phyloP scores from a whole-genome alignment of 2,113 vertebrate genomes.

The Mystacornis crossleyi region DNA sequence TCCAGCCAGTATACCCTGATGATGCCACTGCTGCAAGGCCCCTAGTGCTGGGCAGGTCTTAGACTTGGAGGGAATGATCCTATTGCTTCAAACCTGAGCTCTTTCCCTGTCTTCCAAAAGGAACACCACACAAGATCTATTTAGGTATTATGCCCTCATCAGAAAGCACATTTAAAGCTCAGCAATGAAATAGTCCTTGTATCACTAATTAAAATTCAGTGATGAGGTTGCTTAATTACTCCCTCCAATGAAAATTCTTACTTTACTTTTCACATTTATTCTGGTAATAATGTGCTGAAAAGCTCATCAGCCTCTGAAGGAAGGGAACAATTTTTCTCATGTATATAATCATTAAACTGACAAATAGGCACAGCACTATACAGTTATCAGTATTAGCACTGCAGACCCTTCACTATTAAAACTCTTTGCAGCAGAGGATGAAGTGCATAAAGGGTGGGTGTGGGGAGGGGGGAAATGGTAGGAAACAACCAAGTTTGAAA shows the following conservation, averaged over 20 bases:
- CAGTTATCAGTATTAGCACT: slow-evolving; percentile 45
- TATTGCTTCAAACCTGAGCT: background rate
- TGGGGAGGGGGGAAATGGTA: background rate
- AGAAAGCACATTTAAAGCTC: slow-evolving; percentile 23
- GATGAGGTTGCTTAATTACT: slow-evolving; percentile 67
- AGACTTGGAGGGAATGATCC: background rate
- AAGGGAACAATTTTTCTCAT: slow-evolving; percentile 43
- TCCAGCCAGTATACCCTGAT: background rate
- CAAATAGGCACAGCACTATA: slow-evolving; percentile 32
- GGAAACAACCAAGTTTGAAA: background rate
- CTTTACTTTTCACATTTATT: slow-evolving; percentile 70
- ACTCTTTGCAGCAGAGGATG: background rate
- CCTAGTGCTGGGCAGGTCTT: background rate
- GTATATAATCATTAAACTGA: slow-evolving; percentile 66
- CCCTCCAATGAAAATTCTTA: slow-evolving; percentile 58
- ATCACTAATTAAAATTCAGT: slow-evolving; percentile 70
- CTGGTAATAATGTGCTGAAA: slow-evolving; percentile 58
- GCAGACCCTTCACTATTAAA: slow-evolving; percentile 14
- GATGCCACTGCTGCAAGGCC: background rate
- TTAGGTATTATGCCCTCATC: slow-evolving; percentile 20
- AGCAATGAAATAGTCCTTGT: slow-evolving; percentile 51
- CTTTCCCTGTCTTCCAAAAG: background rate
- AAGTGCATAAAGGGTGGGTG: background rate
- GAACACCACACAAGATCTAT: background rate
- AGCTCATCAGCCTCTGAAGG: slow-evolving; percentile 59